phyloP scores from a whole-genome alignment of 1,140 invertebrate genomes.

The Drusus annulatus region DNA sequence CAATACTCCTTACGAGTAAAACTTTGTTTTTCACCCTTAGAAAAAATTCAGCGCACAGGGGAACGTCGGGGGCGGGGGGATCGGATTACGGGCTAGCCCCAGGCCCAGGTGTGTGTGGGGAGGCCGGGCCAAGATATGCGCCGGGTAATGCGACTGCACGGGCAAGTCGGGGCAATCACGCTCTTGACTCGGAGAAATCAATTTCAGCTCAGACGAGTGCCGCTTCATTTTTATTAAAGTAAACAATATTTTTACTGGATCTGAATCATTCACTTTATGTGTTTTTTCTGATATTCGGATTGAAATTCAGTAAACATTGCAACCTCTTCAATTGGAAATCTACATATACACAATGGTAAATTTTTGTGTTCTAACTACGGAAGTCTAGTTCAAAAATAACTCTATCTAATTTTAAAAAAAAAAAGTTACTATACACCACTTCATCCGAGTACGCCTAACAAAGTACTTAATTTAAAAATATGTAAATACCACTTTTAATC shows the following conservation, averaged over 20 bases:
- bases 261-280: no score
- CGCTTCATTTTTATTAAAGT: background rate
- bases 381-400: no score
- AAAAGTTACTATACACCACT: no score
- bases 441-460: no score
- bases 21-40: conserved; percentile 37
- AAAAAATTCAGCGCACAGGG: conserved; percentile 9
- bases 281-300: no score
- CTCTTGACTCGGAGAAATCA: background rate
- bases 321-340: no score
- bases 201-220: conserved; percentile 6
- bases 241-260: background rate
- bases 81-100: conserved; percentile 12
- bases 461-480: no score
- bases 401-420: no score
- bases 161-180: background rate
- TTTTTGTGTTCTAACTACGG: no score
- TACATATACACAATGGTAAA: no score
- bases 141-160: conserved; percentile 2
- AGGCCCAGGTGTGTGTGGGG: conserved; percentile 4
- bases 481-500: no score
- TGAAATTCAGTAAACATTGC: no score
- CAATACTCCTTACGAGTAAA: conserved; percentile 37
- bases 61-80: background rate
- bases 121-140: conserved; percentile 2